A percentile compares a stretch with the other conserved stretches of the same genome.
Conservation (phyloP, 2,888 invertebrate species). For the Nomada flava region DNA sequence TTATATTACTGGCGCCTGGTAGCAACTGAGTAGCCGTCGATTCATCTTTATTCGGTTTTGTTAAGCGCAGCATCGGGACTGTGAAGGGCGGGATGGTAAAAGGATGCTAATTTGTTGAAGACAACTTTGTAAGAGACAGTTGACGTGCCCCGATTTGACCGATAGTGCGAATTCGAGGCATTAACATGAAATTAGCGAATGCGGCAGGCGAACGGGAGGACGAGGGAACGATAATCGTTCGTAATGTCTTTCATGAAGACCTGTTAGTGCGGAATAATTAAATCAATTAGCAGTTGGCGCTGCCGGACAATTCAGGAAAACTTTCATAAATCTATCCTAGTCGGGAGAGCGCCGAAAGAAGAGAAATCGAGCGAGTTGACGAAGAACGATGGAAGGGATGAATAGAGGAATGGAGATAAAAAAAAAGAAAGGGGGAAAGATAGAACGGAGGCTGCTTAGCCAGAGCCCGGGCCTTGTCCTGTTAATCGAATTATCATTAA, state of each 20-base stretch:
- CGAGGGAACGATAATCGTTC: no score
- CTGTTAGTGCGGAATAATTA: background rate
- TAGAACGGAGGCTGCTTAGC: slow-evolving; percentile 68
- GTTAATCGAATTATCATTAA: slow-evolving; percentile 83
- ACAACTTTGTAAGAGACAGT: slow-evolving; percentile 19
- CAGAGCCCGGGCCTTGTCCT: slow-evolving; percentile 76
- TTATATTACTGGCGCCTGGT: slow-evolving; percentile 10
- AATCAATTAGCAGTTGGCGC: slow-evolving; percentile 16
- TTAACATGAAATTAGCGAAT: no score
- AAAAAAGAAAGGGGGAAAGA: slow-evolving; percentile 21
- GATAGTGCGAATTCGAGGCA: no score
- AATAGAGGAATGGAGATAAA: slow-evolving; percentile 20
- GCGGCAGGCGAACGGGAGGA: no score
- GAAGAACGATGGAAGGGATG: slow-evolving; percentile 6
- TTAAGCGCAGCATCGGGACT: background rate
- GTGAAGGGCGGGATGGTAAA: background rate
- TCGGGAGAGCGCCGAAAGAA: slow-evolving; percentile 29
- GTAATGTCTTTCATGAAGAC: no score
- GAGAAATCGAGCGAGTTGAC: slow-evolving; percentile 2
- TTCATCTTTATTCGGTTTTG: slow-evolving; percentile 21
- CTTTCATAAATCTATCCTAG: background rate
- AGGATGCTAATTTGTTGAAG: slow-evolving; percentile 11
- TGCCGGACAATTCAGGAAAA: slow-evolving; percentile 16
- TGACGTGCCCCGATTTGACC: background rate
- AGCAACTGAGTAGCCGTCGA: slow-evolving; percentile 21